A percentile compares a stretch with the other conserved stretches of the same genome.
Conservation (phyloP, 2,797 vertebrate species). For the Silurus aristotelis region DNA sequence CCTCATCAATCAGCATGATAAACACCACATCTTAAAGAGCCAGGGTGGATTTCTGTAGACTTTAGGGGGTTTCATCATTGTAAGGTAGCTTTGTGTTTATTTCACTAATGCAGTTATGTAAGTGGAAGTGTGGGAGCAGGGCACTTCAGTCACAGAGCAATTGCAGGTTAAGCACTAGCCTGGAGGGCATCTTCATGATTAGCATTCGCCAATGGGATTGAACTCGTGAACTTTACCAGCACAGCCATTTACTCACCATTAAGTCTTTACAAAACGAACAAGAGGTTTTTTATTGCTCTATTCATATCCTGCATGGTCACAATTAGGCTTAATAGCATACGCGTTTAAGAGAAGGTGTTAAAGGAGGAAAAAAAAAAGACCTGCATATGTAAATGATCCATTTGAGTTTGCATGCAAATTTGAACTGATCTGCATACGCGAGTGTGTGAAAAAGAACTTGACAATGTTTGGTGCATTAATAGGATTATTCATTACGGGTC, state of each 20-base stretch:
- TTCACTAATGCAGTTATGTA: background rate
- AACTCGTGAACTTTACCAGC: slow-evolving; percentile 5
- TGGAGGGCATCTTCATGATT: slow-evolving; percentile 6
- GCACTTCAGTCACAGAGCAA: background rate
- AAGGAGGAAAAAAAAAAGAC: background rate
- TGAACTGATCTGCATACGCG: background rate
- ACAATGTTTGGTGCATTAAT: background rate
- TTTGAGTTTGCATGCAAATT: background rate
- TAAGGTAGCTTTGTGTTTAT: background rate
- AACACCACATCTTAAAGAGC: background rate
- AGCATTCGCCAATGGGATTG: slow-evolving; percentile 1
- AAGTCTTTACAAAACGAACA: background rate
- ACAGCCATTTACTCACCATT: slow-evolving; percentile 13
- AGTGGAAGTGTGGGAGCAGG: background rate
- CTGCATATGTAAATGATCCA: background rate
- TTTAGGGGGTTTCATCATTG: background rate
- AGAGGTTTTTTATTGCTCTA: slow-evolving; percentile 4
- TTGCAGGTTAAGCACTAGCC: slow-evolving; percentile 1
- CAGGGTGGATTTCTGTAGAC: background rate
- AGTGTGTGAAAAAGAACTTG: background rate
- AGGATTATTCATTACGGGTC: background rate
- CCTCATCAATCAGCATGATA: background rate
- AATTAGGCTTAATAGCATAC: background rate
- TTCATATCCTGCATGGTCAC: background rate
- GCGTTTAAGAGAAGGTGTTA: background rate